These are phyloP conservation scores for Tychaedon coryphoeus DNA, from an alignment of 2,113 vertebrate genomes.

Conservation along the genomic window DNA sequence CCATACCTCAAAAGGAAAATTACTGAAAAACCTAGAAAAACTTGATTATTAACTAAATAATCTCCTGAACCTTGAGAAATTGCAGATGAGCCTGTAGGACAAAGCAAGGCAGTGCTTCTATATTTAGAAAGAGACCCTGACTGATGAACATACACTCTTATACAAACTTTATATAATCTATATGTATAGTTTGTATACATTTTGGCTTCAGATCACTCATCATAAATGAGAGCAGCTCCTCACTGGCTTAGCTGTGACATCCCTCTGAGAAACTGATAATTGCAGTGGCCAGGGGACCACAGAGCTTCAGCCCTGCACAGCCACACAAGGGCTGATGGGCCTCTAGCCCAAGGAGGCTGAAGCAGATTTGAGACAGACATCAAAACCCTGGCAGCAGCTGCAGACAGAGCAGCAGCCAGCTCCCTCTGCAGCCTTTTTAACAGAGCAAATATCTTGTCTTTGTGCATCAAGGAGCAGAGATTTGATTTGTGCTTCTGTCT, in stretches of 20 bases:
- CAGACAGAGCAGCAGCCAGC: background rate
- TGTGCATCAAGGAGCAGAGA: background rate
- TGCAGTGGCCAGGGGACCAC: background rate
- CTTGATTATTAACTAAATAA: background rate
- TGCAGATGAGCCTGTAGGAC: background rate
- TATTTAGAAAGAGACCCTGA: background rate
- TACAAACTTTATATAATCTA: background rate
- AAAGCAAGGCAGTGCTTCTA: background rate
- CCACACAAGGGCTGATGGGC: rapidly evolving
- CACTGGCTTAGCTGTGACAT: background rate
- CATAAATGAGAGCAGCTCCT: background rate
- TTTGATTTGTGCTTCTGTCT: background rate
- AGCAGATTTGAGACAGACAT: background rate
- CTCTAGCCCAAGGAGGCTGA: background rate
- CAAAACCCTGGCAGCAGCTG: background rate
- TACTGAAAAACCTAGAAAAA: background rate
- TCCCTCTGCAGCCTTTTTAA: background rate
- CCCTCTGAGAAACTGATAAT: background rate
- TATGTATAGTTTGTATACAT: background rate
- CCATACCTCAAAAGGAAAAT: background rate
- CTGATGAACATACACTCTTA: background rate
- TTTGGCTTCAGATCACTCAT: background rate
- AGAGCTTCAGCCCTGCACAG: background rate
- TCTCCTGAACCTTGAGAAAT: background rate
- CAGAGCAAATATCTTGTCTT: background rate